These are phyloP conservation scores for Pangasius krempfi DNA, from an alignment of 2,797 vertebrate genomes.

Conservation along the genomic window DNA sequence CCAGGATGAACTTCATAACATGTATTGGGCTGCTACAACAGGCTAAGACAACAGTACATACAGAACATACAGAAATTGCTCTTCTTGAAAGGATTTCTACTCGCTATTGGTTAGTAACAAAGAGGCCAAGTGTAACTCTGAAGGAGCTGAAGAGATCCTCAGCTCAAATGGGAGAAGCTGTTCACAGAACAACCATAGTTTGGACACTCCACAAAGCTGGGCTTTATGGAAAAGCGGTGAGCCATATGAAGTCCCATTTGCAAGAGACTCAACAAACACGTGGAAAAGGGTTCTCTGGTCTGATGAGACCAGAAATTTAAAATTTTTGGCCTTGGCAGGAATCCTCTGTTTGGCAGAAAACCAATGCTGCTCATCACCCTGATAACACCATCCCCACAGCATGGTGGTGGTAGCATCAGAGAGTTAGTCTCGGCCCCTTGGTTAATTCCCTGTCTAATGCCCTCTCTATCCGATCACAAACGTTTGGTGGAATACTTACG, in stretches of 20 bases:
- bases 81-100: not conserved
- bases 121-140: not conserved
- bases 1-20: not conserved
- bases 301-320: not conserved
- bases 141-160: not conserved
- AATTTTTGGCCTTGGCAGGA: not conserved
- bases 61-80: not conserved
- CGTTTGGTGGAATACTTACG: not conserved
- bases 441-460: not conserved
- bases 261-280: not conserved
- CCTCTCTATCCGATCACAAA: not conserved
- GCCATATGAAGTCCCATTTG: not conserved
- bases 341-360: not conserved
- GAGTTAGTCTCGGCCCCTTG: not conserved
- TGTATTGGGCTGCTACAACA: not conserved
- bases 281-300: not conserved
- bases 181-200: not conserved
- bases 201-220: not conserved
- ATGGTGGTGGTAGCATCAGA: not conserved
- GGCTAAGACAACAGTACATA: not conserved
- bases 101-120: not conserved
- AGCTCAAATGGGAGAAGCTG: not conserved
- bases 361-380: not conserved
- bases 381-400: not conserved
- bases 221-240: not conserved